Evolutionary conservation across 1,140 invertebrate genomes (phyloP), one percentile per base, ranked within the genome.

Genomic region (Macrosteles quadrilineatus): DNA sequence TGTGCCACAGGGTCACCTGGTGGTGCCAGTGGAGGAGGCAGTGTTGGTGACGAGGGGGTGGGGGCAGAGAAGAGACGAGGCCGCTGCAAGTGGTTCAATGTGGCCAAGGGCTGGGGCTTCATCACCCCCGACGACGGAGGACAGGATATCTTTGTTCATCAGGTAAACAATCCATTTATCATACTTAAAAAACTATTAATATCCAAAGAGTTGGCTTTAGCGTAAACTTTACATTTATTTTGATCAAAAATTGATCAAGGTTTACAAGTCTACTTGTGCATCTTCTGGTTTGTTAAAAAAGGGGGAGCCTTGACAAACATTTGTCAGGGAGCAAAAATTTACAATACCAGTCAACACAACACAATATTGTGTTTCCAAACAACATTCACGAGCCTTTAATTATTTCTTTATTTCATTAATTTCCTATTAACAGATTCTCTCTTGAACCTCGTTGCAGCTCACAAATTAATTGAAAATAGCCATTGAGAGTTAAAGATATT

Each of bases 11-110:
- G 73, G 19, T 68, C 72, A 21, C 72, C 69, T 29, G 74, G 40
- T 23, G 68, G 31, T 57, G 72, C 71, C 45, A 74, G 63, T 29
- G 74, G 62, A 12, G 32, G 32, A 6, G 74, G 67, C 14, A 73
- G 62, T 59, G 68, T 68, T 29, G 71, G 68, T 30, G 72, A 73
- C 36, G 75, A 75, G 23, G 75, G 67, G 23, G 74, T 55, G 27
- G 75, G 75, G 1, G 72, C 74, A 4, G 86, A 83, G 67, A 83
- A 85, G 67, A 84, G 90, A 67, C 85, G 86, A 77, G 93, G 93
- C 32, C 87, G 87, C 78, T 94, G 92, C 84, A 96, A 96, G 84
- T 96, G 93, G 93, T 96, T 95, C 80, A 96, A 96, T 78, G 93
- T 95, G 47, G 91, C 91, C 71, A 95, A 96, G 81, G 93, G 93